Conservation (phyloP, 2,888 invertebrate genomes). For the Schrankia costaestrigalis region DNA sequence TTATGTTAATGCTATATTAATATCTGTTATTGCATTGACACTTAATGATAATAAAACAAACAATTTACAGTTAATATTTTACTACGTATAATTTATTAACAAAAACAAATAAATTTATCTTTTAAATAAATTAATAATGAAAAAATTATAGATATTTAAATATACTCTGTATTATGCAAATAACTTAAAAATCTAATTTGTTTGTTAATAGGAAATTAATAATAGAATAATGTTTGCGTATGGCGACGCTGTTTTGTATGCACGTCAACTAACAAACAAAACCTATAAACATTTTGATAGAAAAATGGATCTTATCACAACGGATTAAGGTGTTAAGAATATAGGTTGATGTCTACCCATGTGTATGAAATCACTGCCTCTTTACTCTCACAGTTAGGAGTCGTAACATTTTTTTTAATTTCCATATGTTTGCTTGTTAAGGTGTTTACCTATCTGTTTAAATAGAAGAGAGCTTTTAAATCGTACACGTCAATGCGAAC, state of each 20-base stretch:
- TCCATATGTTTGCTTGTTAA: constrained; percentile 17
- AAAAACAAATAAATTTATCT: constrained; percentile 1
- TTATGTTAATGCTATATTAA: too few relatives aligned
- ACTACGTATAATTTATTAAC: too few relatives aligned
- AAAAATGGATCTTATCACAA: too few relatives aligned
- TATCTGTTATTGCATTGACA: background rate
- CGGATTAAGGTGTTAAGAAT: too few relatives aligned
- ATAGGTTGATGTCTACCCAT: too few relatives aligned
- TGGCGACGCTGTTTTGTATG: background rate
- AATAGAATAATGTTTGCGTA: constrained; percentile 4
- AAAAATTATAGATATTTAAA: too few relatives aligned
- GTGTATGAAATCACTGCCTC: constrained; percentile 4
- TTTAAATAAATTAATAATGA: constrained; percentile 2
- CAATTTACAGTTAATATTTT: too few relatives aligned
- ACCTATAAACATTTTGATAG: too few relatives aligned
- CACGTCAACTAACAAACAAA: too few relatives aligned
- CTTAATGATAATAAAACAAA: background rate
- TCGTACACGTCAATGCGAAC: constrained; percentile 18
- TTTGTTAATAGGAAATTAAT: constrained; percentile 6
- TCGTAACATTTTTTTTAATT: constrained; percentile 30
- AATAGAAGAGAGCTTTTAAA: constrained; percentile 26
- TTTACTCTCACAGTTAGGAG: constrained; percentile 14
- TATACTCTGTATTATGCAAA: constrained; percentile 2
- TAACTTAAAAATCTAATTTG: constrained; percentile 7
- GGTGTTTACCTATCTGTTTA: constrained; percentile 25